Evolutionary conservation across 2,888 invertebrate species (phyloP).

Genomic region (Aethes cnicana): DNA sequence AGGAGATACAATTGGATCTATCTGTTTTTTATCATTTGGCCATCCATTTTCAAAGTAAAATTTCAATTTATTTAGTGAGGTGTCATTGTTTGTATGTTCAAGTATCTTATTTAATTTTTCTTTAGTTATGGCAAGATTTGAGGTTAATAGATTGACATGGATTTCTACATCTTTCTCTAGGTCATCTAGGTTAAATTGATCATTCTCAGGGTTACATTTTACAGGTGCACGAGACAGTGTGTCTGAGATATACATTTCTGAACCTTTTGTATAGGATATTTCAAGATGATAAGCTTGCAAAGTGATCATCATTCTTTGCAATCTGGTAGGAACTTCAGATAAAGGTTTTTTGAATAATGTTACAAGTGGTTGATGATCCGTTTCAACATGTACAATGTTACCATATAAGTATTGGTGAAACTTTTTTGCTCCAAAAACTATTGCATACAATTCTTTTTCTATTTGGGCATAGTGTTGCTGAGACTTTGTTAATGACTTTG

Average conservation of each 20-base stretch:
- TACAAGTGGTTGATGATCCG: neutral
- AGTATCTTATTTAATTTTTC: conserved; percentile 23
- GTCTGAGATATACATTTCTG: neutral
- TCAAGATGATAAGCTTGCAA: neutral
- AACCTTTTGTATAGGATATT: neutral
- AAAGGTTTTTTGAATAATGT: neutral
- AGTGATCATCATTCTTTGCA: neutral
- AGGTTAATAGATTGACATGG: neutral
- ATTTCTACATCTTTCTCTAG: neutral
- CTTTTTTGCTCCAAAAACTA: neutral
- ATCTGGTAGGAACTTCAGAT: conserved; percentile 5
- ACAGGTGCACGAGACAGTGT: neutral
- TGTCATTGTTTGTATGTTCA: conserved; percentile 11
- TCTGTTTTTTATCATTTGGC: conserved; percentile 20
- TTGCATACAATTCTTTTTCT: neutral
- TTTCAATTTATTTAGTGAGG: conserved; percentile 5
- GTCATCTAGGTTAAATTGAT: conserved; percentile 2
- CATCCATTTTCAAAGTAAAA: conserved; percentile 27
- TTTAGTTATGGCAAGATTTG: conserved; percentile 19
- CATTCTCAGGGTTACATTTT: neutral
- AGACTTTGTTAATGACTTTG: conserved; percentile 33
- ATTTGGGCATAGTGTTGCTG: conserved; percentile 28
- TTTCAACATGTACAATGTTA: neutral
- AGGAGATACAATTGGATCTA: conserved; percentile 19
- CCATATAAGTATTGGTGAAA: neutral